These are phyloP conservation scores for Sphaerodactylus townsendi DNA, from an alignment of 2,113 vertebrate genomes.

Conservation along the genomic window DNA sequence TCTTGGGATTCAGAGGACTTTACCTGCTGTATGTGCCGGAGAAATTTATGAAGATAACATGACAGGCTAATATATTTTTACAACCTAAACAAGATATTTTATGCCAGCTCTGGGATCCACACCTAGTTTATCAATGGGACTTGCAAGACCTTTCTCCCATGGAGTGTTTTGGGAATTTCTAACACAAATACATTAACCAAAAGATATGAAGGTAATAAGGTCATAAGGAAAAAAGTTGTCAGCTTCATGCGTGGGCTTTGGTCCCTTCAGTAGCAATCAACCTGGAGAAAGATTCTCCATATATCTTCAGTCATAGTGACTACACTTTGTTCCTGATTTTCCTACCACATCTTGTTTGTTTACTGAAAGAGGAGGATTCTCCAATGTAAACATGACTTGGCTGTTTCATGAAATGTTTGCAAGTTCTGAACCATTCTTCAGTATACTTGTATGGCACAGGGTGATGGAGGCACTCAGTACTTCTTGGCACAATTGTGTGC, in stretches of 20 bases:
- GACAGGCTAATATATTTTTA: slow-evolving; percentile 84
- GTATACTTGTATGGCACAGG: too few species aligned
- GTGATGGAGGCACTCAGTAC: too few species aligned
- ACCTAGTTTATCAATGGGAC: slow-evolving; percentile 79
- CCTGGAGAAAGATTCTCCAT: neutral
- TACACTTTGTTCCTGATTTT: neutral
- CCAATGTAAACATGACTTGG: neutral
- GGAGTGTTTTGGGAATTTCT: slow-evolving; percentile 52
- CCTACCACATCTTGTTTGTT: neutral
- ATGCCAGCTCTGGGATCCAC: slow-evolving; percentile 75
- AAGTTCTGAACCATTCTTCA: neutral
- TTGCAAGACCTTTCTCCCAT: slow-evolving; percentile 73
- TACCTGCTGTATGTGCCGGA: slow-evolving; percentile 74
- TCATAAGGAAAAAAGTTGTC: slow-evolving; percentile 37
- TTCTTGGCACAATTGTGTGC: too few species aligned
- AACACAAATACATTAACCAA: slow-evolving; percentile 57
- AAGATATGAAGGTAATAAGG: slow-evolving; percentile 55
- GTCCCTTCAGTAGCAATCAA: neutral
- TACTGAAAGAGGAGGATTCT: neutral
- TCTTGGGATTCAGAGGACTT: slow-evolving; percentile 71
- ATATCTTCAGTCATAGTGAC: neutral
- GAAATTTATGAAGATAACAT: slow-evolving; percentile 86
- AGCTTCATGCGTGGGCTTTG: neutral
- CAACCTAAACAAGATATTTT: slow-evolving; percentile 82
- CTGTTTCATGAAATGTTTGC: neutral